A percentile compares a stretch with the other conserved stretches of the same genome.
Evolutionary conservation across 2,113 vertebrate species (phyloP).

Genomic region (Nyctereutes procyonoides): DNA sequence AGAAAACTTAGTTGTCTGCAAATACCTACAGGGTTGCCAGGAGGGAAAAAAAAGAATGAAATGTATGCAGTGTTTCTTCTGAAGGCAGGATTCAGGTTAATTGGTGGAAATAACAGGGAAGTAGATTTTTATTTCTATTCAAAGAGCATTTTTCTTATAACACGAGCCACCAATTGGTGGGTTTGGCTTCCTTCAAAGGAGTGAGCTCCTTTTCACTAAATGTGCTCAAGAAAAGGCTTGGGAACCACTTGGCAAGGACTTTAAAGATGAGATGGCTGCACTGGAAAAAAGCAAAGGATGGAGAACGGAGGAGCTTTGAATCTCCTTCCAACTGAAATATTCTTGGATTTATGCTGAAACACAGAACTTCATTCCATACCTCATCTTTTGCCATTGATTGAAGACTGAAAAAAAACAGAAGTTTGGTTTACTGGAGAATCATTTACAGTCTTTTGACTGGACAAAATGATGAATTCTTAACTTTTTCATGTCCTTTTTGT

Average conservation of each 20-base stretch:
- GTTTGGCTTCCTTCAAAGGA: constrained; percentile 35
- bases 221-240: not conserved
- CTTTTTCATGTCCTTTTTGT: constrained; percentile 78
- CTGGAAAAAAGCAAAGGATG: not conserved
- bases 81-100: not conserved
- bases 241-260: not conserved
- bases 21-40: not conserved
- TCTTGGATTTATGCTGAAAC: not conserved
- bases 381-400: constrained; percentile 12
- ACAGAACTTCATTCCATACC: not conserved
- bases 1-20: not conserved
- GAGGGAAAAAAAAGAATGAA: not conserved
- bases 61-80: not conserved
- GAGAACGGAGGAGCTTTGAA: not conserved
- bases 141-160: not conserved
- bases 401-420: constrained; percentile 44
- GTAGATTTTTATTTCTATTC: not conserved
- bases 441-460: constrained; percentile 69
- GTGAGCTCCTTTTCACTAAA: not conserved
- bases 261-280: not conserved
- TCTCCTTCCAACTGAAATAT: not conserved
- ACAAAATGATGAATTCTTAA: constrained; percentile 69
- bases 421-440: constrained; percentile 58
- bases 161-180: not conserved
- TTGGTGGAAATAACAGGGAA: not conserved